phyloP scores from a whole-genome alignment of 37 sponge, comb jelly and placozoan species.

The Axinella damicornis region DNA sequence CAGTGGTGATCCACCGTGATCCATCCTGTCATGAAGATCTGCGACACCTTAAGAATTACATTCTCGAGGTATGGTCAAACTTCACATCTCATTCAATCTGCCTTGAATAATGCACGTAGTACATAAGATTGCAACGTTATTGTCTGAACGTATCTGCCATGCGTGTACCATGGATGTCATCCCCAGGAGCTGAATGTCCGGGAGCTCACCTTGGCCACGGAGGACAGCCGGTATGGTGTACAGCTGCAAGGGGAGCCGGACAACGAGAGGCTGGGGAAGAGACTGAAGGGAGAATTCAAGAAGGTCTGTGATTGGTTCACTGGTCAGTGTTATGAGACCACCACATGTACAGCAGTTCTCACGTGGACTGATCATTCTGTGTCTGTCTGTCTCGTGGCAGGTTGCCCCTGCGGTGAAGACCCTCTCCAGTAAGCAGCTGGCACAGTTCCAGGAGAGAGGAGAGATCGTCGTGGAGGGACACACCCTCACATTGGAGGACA shows the following conservation, averaged over 20 bases:
- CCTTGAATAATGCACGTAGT: too few species aligned
- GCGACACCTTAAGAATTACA: constrained; percentile 74
- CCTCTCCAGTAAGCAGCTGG: constrained; percentile 72
- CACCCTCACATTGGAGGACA: constrained; percentile 57
- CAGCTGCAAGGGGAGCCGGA: constrained; percentile 86
- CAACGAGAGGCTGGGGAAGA: constrained; percentile 86
- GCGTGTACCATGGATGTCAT: too few species aligned
- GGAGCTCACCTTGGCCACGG: constrained; percentile 73
- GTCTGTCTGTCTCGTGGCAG: too few species aligned
- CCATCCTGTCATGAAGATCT: constrained; percentile 63
- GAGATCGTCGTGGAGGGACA: constrained; percentile 75
- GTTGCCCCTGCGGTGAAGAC: constrained; percentile 57
- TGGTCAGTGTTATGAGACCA: too few species aligned
- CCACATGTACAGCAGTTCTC: too few species aligned
- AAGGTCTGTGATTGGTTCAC: not conserved
- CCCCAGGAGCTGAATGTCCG: constrained; percentile 90
- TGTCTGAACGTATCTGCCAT: too few species aligned
- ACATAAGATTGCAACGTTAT: too few species aligned
- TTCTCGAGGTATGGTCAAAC: constrained; percentile 73
- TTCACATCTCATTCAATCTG: too few species aligned
- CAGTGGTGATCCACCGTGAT: constrained; percentile 90
- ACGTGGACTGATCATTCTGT: not conserved
- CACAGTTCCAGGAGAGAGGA: constrained; percentile 69
- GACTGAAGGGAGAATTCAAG: constrained; percentile 93
- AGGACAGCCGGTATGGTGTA: constrained; percentile 86